Base-by-base conservation (phyloP, 2,797 vertebrate species). In the Sebastolobus alascanus region DNA sequence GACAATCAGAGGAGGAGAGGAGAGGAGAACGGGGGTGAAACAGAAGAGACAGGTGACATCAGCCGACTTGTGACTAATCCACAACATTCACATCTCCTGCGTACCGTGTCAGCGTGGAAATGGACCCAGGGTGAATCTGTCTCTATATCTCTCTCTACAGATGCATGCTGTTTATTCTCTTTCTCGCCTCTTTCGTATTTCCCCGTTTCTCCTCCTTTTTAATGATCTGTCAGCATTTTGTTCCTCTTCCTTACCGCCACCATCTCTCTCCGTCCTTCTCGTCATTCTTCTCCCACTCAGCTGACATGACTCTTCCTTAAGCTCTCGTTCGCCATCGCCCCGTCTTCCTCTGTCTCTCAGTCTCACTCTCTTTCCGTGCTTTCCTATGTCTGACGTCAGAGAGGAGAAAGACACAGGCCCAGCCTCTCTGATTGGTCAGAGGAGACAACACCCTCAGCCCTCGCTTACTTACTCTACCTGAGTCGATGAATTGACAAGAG, bases 361-460 rank as follows among this genome's bases (percentile, higher is more conserved):
- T 72, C 80, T 66, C 37, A 59, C 59, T 65, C 77, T 60, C 73
- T 46, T n/a, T 67, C 61, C 65, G 43, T 55, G 65, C 52, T 89
- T 81, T 86, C 74, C 73, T 88, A 73, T 38, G 66, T 58, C 67
- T 94, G 89, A 89, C 58, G 43, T 87, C 87, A 88, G 78, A 75
- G 64, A 59, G 65, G 33, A 79, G 71, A 67, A 58, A 65, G 67
- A 85, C 70, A 66, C 80, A n/a, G 55, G 61, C 64, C 77, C 18
- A 13, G 43, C 22, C 20, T 61, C 67, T 73, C 46, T 87, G 87
- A 94, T 92, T 94, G 92, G 92, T 58, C 40, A 12, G 59, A 56
- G 68, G 58, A 77, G 84, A 80, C 87, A 77, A 90, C 90, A 55
- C 91, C 90, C 90, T 86, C 86, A 72, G 79, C 83, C 5, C 11